Evolutionary conservation across 1,140 invertebrate genomes (phyloP).

Genomic region (Magallana gigas): DNA sequence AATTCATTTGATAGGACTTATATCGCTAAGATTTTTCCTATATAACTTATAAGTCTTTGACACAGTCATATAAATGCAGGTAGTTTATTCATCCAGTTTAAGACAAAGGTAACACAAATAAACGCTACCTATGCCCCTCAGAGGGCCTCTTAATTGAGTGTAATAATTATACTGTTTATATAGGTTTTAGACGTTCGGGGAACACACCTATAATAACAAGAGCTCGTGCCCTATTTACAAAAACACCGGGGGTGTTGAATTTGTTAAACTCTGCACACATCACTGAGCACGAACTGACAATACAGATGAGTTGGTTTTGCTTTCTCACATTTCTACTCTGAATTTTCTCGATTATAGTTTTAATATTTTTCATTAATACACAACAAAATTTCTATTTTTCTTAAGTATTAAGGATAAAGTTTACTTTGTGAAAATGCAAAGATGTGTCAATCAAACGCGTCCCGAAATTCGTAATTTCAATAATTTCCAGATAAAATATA

Average conservation of each 20-base stretch:
- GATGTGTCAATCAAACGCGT: not conserved
- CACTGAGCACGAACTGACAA: too few relatives aligned
- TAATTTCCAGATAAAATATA: too few relatives aligned
- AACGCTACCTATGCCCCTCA: not conserved
- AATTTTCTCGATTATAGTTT: too few relatives aligned
- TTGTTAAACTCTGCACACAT: too few relatives aligned
- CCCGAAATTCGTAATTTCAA: too few relatives aligned
- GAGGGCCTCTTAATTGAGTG: conserved; percentile 13
- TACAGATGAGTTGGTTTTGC: too few relatives aligned
- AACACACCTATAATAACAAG: conserved; percentile 8
- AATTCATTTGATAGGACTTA: too few relatives aligned
- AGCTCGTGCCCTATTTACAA: not conserved
- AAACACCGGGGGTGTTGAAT: not conserved
- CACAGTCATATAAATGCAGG: too few relatives aligned
- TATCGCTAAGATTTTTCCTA: too few relatives aligned
- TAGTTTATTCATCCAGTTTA: not conserved
- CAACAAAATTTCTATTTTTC: not conserved
- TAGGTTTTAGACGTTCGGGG: not conserved
- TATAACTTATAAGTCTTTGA: too few relatives aligned
- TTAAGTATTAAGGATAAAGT: conserved; percentile 11
- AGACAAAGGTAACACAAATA: conserved; percentile 3
- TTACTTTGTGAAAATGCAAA: not conserved
- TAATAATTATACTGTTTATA: not conserved
- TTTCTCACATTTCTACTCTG: too few relatives aligned
- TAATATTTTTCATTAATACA: too few relatives aligned